Evolutionary conservation across 2,113 vertebrate species (phyloP).

Genomic region (Phalacrocorax aristotelis): DNA sequence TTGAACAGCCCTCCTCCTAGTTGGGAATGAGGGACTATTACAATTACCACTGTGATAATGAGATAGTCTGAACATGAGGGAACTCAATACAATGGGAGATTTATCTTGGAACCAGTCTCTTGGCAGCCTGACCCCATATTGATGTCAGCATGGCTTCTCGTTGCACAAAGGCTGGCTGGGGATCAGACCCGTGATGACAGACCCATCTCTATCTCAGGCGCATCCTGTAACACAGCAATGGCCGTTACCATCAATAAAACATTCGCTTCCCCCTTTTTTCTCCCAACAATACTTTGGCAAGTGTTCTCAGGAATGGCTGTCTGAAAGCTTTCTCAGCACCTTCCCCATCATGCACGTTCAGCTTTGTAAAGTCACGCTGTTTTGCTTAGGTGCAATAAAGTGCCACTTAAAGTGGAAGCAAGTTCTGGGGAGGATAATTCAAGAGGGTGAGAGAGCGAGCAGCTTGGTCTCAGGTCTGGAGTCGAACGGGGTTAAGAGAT

Average conservation of each 20-base stretch:
- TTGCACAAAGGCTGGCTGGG: not conserved
- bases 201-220: not conserved
- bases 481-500: rapidly evolving
- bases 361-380: not conserved
- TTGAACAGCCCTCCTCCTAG: not conserved
- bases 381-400: not conserved
- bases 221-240: not conserved
- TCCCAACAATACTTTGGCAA: not conserved
- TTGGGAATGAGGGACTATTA: not conserved
- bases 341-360: not conserved
- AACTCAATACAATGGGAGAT: not conserved
- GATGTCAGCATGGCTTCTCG: not conserved
- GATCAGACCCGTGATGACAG: not conserved
- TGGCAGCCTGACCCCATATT: not conserved
- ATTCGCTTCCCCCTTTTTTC: not conserved
- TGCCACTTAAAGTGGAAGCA: not conserved
- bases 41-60: not conserved
- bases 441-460: not conserved
- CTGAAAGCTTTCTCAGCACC: not conserved
- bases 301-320: not conserved
- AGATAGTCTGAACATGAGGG: not conserved
- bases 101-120: not conserved
- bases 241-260: not conserved
- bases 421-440: not conserved
- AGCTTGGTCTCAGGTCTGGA: not conserved